Percentiles rank a stretch among this genome's conserved stretches.
Conservation (phyloP, 2,888 invertebrate genomes). For the Diaperis boleti region DNA sequence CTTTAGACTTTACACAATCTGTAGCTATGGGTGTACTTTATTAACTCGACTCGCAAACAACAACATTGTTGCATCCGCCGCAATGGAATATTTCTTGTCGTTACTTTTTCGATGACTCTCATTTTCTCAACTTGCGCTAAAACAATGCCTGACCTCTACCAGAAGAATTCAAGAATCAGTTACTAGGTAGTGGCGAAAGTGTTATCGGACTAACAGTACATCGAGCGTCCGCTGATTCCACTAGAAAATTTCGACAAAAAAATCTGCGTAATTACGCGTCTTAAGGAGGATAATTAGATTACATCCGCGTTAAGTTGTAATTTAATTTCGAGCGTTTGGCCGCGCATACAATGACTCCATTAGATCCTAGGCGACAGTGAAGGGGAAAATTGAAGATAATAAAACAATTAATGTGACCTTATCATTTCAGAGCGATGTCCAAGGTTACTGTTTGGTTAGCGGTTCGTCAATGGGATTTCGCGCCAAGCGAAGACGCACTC, state of each 20-base stretch:
- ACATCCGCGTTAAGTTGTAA: constrained; percentile 39
- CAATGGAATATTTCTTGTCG: no score
- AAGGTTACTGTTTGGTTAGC: constrained; percentile 46
- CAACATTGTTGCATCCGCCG: no score
- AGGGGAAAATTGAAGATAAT: constrained; percentile 49
- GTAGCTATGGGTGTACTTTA: no score
- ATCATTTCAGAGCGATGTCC: constrained; percentile 48
- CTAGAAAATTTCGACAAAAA: neutral
- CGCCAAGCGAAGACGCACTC: constrained; percentile 21
- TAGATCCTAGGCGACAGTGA: constrained; percentile 41
- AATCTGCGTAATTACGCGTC: constrained; percentile 17
- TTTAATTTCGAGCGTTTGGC: constrained; percentile 41
- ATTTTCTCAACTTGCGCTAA: neutral
- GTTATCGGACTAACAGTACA: constrained; percentile 33
- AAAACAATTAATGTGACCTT: constrained; percentile 57
- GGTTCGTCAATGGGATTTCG: constrained; percentile 38
- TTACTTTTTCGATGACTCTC: neutral
- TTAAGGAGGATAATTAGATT: constrained; percentile 34
- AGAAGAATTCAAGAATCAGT: constrained; percentile 34
- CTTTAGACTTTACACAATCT: no score
- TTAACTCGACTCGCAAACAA: no score
- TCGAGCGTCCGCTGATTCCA: constrained; percentile 1
- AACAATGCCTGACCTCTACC: constrained; percentile 6
- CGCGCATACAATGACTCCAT: constrained; percentile 39
- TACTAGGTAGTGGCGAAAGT: constrained; percentile 34